Evolutionary conservation across 1,140 invertebrate genomes (phyloP).

Genomic region (Wiebesia pumilae): DNA sequence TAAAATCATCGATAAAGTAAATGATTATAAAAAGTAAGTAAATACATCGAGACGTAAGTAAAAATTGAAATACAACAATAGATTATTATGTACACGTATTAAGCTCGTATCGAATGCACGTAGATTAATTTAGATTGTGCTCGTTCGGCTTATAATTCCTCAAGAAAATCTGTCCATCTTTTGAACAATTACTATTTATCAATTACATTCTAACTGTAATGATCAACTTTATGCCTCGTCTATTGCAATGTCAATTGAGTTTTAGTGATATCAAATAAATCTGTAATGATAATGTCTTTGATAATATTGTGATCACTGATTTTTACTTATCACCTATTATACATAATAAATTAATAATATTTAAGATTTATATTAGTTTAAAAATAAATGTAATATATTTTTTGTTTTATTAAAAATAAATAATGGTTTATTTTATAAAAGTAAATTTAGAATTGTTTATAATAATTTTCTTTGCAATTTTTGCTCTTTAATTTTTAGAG

Average conservation of each 20-base stretch:
- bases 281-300: too few relatives aligned
- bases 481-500: background rate
- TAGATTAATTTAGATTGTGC: background rate
- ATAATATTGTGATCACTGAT: background rate
- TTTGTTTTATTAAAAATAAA: too few relatives aligned
- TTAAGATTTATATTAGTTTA: too few relatives aligned
- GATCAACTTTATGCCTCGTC: too few relatives aligned
- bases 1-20: background rate
- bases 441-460: too few relatives aligned
- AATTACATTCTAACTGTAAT: too few relatives aligned
- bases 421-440: too few relatives aligned
- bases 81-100: background rate
- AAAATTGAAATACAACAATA: too few relatives aligned
- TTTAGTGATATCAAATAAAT: background rate
- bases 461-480: background rate
- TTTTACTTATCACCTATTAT: background rate
- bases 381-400: too few relatives aligned
- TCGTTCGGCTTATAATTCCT: background rate
- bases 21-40: background rate
- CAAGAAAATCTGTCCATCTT: conserved; percentile 38
- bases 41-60: conserved; percentile 1
- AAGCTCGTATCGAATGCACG: conserved; percentile 5
- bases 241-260: too few relatives aligned
- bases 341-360: background rate
- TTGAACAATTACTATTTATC: background rate